Base-by-base conservation (phyloP, 37 sponge, comb jelly and placozoan genomes). In the Cliona cf. orientalis region DNA sequence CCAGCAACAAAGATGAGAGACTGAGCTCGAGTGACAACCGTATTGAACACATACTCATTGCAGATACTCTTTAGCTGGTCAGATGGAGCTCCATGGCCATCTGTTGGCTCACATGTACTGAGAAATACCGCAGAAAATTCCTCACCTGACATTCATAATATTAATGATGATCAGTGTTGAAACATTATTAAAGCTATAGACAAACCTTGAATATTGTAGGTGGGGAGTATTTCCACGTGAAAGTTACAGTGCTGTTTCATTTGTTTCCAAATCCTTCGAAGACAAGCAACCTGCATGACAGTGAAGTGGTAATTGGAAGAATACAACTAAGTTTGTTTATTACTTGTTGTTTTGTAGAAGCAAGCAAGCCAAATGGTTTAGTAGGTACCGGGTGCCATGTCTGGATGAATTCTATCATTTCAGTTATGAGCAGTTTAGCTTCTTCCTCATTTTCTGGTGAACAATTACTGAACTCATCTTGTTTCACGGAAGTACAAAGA, bases 21-120 rank as follows among this genome's bases (percentile, higher is more conserved):
- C 17, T 41, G 70, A n/a, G 80, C 69, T 19, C 80, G 31, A 28
- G 80, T 80, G 53, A 80, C 56, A n/a, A 80, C 49, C 19, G 80
- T 80, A 61, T 80, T 80, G 70, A 80, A 80, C 34, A 80, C 80
- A 65, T 65, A 66, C 57, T 80, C 58, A 68, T 80, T 56, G 58
- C 80, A 65, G 38, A 80, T 67, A 39, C 58, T 80, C 37, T 66
- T 67, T 3, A 57, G 29, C 12, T 57, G 80, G 29, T 80, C 70
- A 21, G 0, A 11, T 0, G 70, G 42, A 5, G 31, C 38, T 14
- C 80, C 69, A 3, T 28, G 21, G 22, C 35, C 38, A 35, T 69
- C 58, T 19, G 69, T 68, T 22, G 80, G 40, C 70, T 80, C 80
- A 55, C 12, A 22, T 31, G 80, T 80, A 29, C 80, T 68, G 55